Percentiles rank a stretch among this genome's conserved stretches.
Conservation (phyloP, 2,888 invertebrate genomes). For the Phrixothrix hirtus region DNA sequence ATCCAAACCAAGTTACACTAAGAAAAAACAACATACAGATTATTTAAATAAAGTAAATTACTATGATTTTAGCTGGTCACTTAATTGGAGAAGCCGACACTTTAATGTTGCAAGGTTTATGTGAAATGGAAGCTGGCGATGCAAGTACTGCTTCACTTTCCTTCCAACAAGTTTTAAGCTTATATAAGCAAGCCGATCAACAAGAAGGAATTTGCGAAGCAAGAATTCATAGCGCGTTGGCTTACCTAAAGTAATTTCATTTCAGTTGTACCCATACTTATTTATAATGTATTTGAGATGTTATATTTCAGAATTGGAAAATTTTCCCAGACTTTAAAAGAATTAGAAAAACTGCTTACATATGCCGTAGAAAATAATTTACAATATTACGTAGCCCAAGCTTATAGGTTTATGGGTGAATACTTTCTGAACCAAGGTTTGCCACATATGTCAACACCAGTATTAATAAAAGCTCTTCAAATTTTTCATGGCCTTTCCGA, state of each 20-base stretch:
- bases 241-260: conserved; percentile 59
- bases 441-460: conserved; percentile 43
- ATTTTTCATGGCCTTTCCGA: conserved; percentile 42
- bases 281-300: background rate
- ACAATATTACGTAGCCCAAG: conserved; percentile 45
- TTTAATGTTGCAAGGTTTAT: conserved; percentile 60
- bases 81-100: conserved; percentile 58
- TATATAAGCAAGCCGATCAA: conserved; percentile 52
- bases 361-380: conserved; percentile 42
- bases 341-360: conserved; percentile 41
- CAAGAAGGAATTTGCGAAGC: conserved; percentile 59
- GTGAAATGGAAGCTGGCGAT: conserved; percentile 58
- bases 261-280: too few relatives aligned
- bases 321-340: conserved; percentile 37
- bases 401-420: conserved; percentile 50
- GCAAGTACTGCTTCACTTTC: conserved; percentile 59
- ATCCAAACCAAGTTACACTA: too few relatives aligned
- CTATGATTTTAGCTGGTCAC: conserved; percentile 52
- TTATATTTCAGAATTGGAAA: conserved; percentile 39
- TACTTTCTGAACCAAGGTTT: conserved; percentile 47
- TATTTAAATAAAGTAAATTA: background rate
- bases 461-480: conserved; percentile 45
- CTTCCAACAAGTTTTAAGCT: conserved; percentile 57
- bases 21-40: too few relatives aligned
- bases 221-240: conserved; percentile 60